A percentile compares a stretch with the other conserved stretches of the same genome.
These are phyloP conservation scores for Ricordea florida DNA, from an alignment of 92 coral and sea anemone species.

Conservation along the genomic window DNA sequence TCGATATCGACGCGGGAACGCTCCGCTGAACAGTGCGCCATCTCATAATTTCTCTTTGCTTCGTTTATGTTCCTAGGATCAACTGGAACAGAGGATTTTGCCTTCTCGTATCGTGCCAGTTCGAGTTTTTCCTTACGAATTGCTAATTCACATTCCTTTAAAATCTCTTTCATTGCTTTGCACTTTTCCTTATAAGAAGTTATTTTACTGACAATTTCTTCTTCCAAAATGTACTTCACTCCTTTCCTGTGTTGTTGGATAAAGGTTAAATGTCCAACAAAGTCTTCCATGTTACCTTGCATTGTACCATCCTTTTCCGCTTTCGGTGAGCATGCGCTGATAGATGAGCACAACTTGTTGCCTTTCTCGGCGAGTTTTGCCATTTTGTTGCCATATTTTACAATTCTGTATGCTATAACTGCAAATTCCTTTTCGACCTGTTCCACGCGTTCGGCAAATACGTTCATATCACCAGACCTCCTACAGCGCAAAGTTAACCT, in stretches of 20 bases:
- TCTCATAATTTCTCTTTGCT: slow-evolving; percentile 63
- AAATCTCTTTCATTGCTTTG: slow-evolving; percentile 58
- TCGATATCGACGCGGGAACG: slow-evolving; percentile 43
- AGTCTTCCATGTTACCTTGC: too few species aligned
- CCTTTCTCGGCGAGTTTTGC: slow-evolving; percentile 65
- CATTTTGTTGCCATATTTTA: slow-evolving; percentile 55
- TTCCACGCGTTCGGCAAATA: slow-evolving; percentile 40
- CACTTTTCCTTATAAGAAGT: slow-evolving; percentile 66
- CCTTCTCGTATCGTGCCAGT: slow-evolving; percentile 21
- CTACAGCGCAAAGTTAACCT: too few species aligned
- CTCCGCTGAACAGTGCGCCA: slow-evolving; percentile 45
- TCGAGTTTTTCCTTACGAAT: slow-evolving; percentile 50
- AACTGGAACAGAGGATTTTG: slow-evolving; percentile 51
- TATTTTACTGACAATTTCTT: slow-evolving; percentile 44
- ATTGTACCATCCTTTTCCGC: too few species aligned
- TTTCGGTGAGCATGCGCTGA: slow-evolving; percentile 33
- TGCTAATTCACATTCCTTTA: slow-evolving; percentile 51
- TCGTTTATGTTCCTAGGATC: slow-evolving; percentile 66
- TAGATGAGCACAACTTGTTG: slow-evolving; percentile 44
- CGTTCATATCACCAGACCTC: too few species aligned
- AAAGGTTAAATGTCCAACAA: not conserved
- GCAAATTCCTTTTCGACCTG: slow-evolving; percentile 57
- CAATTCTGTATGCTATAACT: slow-evolving; percentile 41
- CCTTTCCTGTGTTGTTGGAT: slow-evolving; percentile 1
- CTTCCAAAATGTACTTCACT: slow-evolving; percentile 3